Base-by-base conservation (phyloP, 2,797 vertebrate species). In the Dendrocincla tyrannina region DNA sequence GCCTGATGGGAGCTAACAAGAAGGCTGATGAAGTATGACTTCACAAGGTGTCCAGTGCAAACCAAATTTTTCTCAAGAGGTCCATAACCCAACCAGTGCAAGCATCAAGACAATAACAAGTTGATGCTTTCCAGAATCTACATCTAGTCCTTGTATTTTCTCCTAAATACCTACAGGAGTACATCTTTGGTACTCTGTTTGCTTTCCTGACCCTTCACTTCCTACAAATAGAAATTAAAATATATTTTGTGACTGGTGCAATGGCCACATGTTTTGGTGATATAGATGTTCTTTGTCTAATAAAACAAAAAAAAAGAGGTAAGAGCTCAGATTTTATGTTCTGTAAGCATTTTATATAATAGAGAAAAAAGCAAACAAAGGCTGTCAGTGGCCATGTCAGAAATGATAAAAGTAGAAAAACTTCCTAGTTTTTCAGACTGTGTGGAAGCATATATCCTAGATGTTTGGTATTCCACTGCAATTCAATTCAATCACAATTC, bases 1-100 rank as follows among this genome's bases (percentile, higher is more conserved):
- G 93, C 94, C 96, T 95, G 94, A 97, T 86, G 89, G 58, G 32
- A 59, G 85, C 94, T 94, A 88, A 89, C 81, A 93, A 70, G 94
- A 94, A 94, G 94, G 20, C 75, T 80, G 72, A 93, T 81, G 70
- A 88, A 93, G 56, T 91, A 91, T 87, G 72, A 94, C 79, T 96
- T 78, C 95, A 94, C 67, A 77, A 93, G 90, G 91, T 85, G 58
- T 76, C 69, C 86, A 75, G 37, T 23, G 25, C 52, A 89, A 67
- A 94, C 41, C n/a, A 84, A 19, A 62, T 84, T 85, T 89, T 92
- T 83, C 85, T 92, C 91, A 91, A 13, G 73, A 77, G 88, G 74
- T 70, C 55, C 41, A 32, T 37, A 93, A 64, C 50, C 53, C 33
- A 66, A 4, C 47, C 44, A 73, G 18, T 37, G n/a, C 35, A 85